Evolutionary conservation across 1,140 invertebrate species (phyloP), one percentile per base, ranked within the genome.

Genomic region (Odontomachus brunneus): DNA sequence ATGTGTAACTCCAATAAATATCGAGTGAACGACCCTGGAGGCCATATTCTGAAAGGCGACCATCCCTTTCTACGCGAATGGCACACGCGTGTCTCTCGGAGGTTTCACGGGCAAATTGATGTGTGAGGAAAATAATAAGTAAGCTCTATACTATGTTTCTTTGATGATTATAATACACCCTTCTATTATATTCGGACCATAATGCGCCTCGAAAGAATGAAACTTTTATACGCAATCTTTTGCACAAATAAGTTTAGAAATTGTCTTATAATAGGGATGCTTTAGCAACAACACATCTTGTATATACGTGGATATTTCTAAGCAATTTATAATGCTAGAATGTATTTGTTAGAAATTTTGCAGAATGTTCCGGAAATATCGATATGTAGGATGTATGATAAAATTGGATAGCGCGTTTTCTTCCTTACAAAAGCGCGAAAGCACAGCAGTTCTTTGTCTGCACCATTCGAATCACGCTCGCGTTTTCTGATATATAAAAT

Each of bases 1-100:
- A 51, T 60, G 38, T 86, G 90, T 88, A 90, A 85, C 81, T 88
- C 84, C 87, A 88, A 91, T 90, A 91, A 91, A 91, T 90, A 91
- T 90, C 87, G 84, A 82, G 86, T 83, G 72, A 85, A 89, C 81
- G 76, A 82, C 48, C 62, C 75, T 84, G 81, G 17, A 17, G 69
- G 84, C 51, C 15, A 67, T 73, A 81, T 51, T 51, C 53, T 51
- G 55, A 11, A 59, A 51, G 44, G 53, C 84, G 67, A 62, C 60
- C 84, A 75, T 83, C 76, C 73, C 72, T 71, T 88, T 90, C 88
- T 88, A 85, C 85, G 74, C 44, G 44, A 78, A 73, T 86, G 24
- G 19, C 48, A 44, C 26, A 33, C 15, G 17, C 12, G 48, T 53
- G 62, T 71, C 26, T 71, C 26, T 72, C 38, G 26, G 49, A 62